Conservation (phyloP, 2,797 vertebrate species). For the Macropodus opercularis region DNA sequence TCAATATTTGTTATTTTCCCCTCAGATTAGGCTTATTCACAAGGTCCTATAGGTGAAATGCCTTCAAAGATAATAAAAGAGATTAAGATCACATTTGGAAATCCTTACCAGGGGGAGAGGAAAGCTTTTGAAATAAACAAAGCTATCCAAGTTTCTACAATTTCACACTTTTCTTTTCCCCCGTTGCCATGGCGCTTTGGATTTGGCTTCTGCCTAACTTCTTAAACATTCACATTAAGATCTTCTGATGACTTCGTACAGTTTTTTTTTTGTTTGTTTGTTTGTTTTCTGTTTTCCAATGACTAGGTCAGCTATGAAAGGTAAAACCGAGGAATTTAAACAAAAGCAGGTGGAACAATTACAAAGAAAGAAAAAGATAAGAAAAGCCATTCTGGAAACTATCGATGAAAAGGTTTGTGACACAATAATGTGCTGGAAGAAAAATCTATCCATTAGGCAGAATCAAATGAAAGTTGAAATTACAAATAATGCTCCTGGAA, state of each 20-base stretch:
- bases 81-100: constrained; percentile 73
- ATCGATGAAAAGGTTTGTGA: constrained; percentile 20
- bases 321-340: constrained; percentile 17
- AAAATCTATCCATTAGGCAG: constrained; percentile 11
- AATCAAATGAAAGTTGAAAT: constrained; percentile 56
- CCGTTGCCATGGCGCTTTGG: constrained; percentile 28
- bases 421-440: constrained; percentile 2
- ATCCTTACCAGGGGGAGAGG: constrained; percentile 61
- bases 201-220: constrained; percentile 65
- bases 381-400: constrained; percentile 13
- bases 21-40: constrained; percentile 73
- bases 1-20: constrained; percentile 58
- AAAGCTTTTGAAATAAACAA: constrained; percentile 72
- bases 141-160: constrained; percentile 55
- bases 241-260: constrained; percentile 46
- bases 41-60: constrained; percentile 75
- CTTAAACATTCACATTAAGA: constrained; percentile 60
- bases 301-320: constrained; percentile 40
- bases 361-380: constrained; percentile 8
- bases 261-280: too few relatives aligned
- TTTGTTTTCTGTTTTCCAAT: background rate
- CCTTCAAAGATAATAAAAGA: constrained; percentile 73
- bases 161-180: constrained; percentile 44
- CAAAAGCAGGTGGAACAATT: constrained; percentile 6
- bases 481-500: constrained; percentile 36